phyloP scores from a whole-genome alignment of 1,140 invertebrate species.

The Armadillidium nasatum region DNA sequence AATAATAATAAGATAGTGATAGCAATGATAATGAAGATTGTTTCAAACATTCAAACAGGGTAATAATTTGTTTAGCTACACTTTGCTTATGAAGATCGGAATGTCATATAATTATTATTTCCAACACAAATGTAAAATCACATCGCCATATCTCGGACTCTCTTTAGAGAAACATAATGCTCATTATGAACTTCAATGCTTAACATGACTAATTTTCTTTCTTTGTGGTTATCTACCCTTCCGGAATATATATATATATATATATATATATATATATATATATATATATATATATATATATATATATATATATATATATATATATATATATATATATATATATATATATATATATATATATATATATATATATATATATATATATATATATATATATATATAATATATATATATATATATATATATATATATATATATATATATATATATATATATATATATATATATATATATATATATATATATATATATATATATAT shows the following conservation, averaged over 20 bases:
- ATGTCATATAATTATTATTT: too few relatives aligned
- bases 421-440: conserved; percentile 22
- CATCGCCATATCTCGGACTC: too few relatives aligned
- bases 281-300: neutral
- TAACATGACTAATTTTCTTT: neutral
- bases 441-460: neutral
- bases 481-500: neutral
- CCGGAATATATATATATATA: neutral
- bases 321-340: neutral
- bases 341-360: neutral
- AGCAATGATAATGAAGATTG: too few relatives aligned
- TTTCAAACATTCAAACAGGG: too few relatives aligned
- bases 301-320: conserved; percentile 1
- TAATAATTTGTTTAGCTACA: too few relatives aligned
- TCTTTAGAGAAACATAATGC: too few relatives aligned
- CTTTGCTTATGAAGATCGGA: too few relatives aligned
- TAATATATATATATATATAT: conserved; percentile 21
- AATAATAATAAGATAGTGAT: neutral
- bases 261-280: neutral
- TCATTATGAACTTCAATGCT: too few relatives aligned
- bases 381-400: neutral
- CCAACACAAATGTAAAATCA: too few relatives aligned
- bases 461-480: neutral
- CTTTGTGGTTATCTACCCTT: neutral
- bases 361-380: conserved; percentile 18